Percentiles rank a stretch among this genome's conserved stretches.
These are phyloP conservation scores for Manis crassicaudata DNA, from an alignment of 2,797 vertebrate genomes.

Conservation along the genomic window DNA sequence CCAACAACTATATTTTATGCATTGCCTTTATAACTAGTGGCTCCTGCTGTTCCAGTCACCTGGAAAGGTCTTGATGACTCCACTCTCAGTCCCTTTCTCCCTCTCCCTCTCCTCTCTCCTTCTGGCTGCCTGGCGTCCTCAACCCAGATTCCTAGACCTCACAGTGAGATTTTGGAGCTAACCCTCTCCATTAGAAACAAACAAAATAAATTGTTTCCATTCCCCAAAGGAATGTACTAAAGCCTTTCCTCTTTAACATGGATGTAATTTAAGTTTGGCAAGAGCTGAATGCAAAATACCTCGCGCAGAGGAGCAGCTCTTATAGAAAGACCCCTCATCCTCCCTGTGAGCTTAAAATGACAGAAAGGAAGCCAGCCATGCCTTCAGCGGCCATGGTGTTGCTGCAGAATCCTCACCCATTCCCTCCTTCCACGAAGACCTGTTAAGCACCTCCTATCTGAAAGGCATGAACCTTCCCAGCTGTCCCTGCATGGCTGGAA, in stretches of 20 bases:
- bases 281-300: conserved; percentile 45
- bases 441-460: neutral
- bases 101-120: neutral
- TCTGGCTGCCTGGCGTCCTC: conserved; percentile 51
- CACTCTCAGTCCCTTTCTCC: no score
- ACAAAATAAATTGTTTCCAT: conserved; percentile 81
- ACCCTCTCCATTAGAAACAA: conserved; percentile 75
- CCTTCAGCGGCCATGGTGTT: neutral
- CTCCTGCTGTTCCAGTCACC: conserved; percentile 1
- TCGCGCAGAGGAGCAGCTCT: conserved; percentile 7
- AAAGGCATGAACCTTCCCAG: neutral
- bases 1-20: neutral
- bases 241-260: conserved; percentile 72
- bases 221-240: conserved; percentile 78
- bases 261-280: conserved; percentile 79
- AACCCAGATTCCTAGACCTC: conserved; percentile 72
- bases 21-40: neutral
- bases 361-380: neutral
- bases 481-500: neutral
- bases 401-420: neutral
- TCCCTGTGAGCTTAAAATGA: conserved; percentile 7
- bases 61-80: neutral
- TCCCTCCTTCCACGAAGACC: neutral
- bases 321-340: neutral
- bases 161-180: conserved; percentile 70